Evolutionary conservation across 1,140 invertebrate genomes (phyloP).

Genomic region (Pogonomyrmex barbatus): DNA sequence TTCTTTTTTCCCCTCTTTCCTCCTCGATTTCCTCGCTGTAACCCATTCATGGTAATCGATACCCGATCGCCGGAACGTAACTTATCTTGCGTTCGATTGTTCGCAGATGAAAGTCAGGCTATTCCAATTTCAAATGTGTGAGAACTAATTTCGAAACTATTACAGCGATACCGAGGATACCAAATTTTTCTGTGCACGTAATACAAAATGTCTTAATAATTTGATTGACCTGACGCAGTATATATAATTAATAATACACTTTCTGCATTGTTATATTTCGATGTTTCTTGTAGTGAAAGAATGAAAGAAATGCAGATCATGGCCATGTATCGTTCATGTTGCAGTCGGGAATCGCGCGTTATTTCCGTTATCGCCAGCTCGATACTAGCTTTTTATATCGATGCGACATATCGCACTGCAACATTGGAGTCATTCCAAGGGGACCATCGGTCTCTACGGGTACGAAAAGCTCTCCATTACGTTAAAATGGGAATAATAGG

Average conservation of each 20-base stretch:
- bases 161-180: background rate
- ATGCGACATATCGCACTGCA: constrained; percentile 17
- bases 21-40: constrained; percentile 51
- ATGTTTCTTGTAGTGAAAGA: background rate
- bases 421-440: constrained; percentile 30
- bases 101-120: constrained; percentile 13
- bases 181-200: background rate
- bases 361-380: constrained; percentile 3
- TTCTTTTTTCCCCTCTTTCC: constrained; percentile 40
- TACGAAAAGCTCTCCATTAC: constrained; percentile 31
- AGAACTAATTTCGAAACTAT: background rate
- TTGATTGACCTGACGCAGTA: background rate
- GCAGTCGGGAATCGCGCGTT: background rate
- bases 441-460: constrained; percentile 9
- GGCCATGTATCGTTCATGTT: background rate
- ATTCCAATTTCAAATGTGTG: constrained; percentile 14
- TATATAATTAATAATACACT: background rate
- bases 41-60: constrained; percentile 69
- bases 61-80: constrained; percentile 70
- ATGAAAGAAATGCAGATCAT: background rate
- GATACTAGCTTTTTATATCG: constrained; percentile 43
- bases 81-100: constrained; percentile 36
- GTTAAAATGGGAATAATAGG: constrained; percentile 48
- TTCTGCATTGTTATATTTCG: background rate
- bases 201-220: background rate